These are phyloP conservation scores for Pionites leucogaster DNA, from an alignment of 2,113 vertebrate species.

Conservation along the genomic window DNA sequence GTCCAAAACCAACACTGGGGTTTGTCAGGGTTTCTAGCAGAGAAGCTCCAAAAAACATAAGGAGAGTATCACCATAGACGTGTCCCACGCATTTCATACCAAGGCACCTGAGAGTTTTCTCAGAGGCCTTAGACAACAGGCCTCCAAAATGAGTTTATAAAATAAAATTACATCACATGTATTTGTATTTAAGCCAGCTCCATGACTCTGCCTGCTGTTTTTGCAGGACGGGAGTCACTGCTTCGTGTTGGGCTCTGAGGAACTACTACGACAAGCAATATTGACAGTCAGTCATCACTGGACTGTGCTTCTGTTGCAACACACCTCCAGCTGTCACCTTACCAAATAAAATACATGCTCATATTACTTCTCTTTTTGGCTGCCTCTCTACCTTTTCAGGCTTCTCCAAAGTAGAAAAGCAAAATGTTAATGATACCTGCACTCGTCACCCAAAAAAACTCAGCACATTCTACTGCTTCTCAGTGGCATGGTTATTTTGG, in stretches of 20 bases:
- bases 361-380: not conserved
- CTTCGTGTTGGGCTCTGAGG: not conserved
- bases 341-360: not conserved
- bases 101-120: not conserved
- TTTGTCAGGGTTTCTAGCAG: not conserved
- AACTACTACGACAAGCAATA: not conserved
- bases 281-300: rapidly evolving
- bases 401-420: not conserved
- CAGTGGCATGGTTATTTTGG: not conserved
- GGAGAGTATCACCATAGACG: not conserved
- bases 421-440: not conserved
- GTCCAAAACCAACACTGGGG: not conserved
- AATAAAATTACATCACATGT: not conserved
- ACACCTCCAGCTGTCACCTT: not conserved
- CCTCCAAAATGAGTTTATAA: not conserved
- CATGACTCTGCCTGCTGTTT: not conserved
- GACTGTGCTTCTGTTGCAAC: not conserved
- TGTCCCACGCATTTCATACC: not conserved
- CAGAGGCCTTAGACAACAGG: not conserved
- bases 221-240: not conserved
- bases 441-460: not conserved
- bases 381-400: not conserved
- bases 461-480: not conserved
- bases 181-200: not conserved
- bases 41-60: not conserved